Percentiles rank a stretch among this genome's conserved stretches.
Conservation (phyloP, 2,113 vertebrate genomes). For the Centrocercus urophasianus region DNA sequence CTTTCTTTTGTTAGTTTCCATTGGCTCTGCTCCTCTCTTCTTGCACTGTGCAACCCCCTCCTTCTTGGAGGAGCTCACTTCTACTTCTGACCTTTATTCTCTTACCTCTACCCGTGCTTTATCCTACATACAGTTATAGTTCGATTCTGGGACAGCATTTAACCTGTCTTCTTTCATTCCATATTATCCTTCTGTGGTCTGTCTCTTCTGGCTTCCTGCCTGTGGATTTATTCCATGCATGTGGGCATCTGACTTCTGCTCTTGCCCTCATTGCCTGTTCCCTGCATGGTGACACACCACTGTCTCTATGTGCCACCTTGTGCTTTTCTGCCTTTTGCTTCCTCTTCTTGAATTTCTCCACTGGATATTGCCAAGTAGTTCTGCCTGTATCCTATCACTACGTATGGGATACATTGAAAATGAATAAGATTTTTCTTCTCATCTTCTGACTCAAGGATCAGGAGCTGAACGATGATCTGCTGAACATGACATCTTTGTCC, state of each 20-base stretch:
- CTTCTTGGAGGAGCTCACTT: not conserved
- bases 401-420: not conserved
- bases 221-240: fast-evolving
- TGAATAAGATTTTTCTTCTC: not conserved
- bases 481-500: not conserved
- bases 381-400: not conserved
- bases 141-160: not conserved
- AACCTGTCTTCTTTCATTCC: not conserved
- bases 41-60: fast-evolving
- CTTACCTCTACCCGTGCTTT: not conserved
- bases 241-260: not conserved
- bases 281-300: fast-evolving
- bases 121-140: fast-evolving
- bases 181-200: not conserved
- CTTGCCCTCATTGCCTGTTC: not conserved
- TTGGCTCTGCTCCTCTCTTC: not conserved
- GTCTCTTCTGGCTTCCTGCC: not conserved
- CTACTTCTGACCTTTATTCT: not conserved
- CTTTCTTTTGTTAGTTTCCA: not conserved
- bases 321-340: not conserved
- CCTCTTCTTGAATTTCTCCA: not conserved
- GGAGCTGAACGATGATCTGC: not conserved
- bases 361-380: not conserved
- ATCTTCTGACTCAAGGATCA: not conserved
- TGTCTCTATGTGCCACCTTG: fast-evolving